Conservation (phyloP, 2,113 vertebrate species). For the Gymnogyps californianus region DNA sequence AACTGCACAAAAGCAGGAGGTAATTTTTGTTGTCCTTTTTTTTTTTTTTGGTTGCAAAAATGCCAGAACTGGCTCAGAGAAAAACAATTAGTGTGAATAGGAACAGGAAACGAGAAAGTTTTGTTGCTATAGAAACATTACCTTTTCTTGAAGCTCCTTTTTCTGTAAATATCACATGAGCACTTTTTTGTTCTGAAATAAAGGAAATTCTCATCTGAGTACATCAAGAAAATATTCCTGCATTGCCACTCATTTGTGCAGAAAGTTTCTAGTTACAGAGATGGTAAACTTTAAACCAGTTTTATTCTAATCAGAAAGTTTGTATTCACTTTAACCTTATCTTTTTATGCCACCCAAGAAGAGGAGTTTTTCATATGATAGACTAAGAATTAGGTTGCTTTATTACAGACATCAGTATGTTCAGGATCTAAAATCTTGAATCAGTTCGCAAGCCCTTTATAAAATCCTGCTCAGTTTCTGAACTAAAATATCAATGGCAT, state of each 20-base stretch:
- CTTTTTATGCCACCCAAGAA: not conserved
- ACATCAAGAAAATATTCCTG: not conserved
- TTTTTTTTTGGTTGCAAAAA: not conserved
- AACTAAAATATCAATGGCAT: not conserved
- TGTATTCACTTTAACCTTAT: not conserved
- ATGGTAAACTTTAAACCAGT: not conserved
- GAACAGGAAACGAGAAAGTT: not conserved
- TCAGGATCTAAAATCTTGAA: not conserved
- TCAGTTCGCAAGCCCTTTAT: not conserved
- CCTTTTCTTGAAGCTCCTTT: not conserved
- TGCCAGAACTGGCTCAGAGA: not conserved
- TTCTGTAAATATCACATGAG: accelerated
- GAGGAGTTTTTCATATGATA: not conserved
- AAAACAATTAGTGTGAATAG: not conserved
- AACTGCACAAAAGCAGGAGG: not conserved
- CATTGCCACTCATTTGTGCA: not conserved
- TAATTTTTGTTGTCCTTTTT: not conserved
- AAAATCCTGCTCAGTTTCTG: not conserved
- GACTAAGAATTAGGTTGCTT: not conserved
- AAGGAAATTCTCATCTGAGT: not conserved
- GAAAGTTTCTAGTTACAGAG: not conserved
- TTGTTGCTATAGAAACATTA: not conserved
- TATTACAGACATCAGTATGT: not conserved
- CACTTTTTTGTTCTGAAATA: not conserved
- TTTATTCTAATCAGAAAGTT: not conserved